Percentiles rank a stretch among this genome's conserved stretches.
Evolutionary conservation across 2,797 vertebrate species (phyloP).

Genomic region (Girardinus metallicus): DNA sequence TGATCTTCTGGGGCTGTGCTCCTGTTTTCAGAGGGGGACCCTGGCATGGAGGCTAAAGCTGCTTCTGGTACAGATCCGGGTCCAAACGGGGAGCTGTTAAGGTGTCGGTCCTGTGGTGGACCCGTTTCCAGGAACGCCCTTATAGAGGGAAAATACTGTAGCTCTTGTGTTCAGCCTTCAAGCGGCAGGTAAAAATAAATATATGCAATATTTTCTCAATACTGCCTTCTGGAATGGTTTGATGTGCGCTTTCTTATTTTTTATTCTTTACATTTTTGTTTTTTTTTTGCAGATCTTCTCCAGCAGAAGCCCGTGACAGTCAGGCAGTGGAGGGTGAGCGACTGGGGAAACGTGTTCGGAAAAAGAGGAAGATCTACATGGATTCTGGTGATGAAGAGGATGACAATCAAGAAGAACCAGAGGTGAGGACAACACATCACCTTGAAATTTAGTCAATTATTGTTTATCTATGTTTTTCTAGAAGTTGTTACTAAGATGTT

Average conservation of each 20-base stretch:
- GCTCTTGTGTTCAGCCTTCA: slow-evolving; percentile 82
- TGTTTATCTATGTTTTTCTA: not conserved
- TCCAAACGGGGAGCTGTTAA: slow-evolving; percentile 62
- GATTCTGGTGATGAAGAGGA: slow-evolving; percentile 92
- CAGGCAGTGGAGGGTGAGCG: slow-evolving; percentile 81
- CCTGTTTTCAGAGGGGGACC: slow-evolving; percentile 68
- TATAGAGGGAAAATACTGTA: slow-evolving; percentile 83
- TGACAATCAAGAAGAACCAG: slow-evolving; percentile 88
- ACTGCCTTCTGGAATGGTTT: not conserved
- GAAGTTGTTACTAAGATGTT: not conserved
- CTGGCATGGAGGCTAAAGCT: slow-evolving; percentile 73
- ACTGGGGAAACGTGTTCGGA: slow-evolving; percentile 86
- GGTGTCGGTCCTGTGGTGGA: slow-evolving; percentile 75
- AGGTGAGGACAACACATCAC: slow-evolving; percentile 63
- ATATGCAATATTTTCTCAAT: not conserved
- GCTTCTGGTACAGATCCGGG: slow-evolving; percentile 46
- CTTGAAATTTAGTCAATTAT: not conserved
- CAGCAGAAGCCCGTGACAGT: slow-evolving; percentile 75
- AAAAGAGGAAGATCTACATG: slow-evolving; percentile 91
- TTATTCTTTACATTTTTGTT: not conserved
- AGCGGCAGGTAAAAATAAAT: slow-evolving; percentile 78
- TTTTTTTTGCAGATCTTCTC: slow-evolving; percentile 71
- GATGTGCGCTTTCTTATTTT: not conserved
- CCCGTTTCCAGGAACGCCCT: slow-evolving; percentile 75
- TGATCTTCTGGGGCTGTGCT: slow-evolving; percentile 64